Conservation (phyloP, 2,888 invertebrate species). For the Lamellibrachia satsuma region DNA sequence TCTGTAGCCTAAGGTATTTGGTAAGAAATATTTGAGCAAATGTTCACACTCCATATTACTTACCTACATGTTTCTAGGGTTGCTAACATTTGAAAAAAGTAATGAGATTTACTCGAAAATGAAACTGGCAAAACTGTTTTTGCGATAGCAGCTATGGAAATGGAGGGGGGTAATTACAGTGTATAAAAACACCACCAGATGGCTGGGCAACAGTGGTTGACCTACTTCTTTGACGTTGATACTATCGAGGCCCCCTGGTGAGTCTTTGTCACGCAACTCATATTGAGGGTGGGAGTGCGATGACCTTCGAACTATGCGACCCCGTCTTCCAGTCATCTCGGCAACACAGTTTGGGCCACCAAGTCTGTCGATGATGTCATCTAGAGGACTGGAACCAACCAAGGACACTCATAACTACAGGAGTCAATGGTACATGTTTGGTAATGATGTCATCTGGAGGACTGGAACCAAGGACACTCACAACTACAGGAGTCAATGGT, state of each 20-base stretch:
- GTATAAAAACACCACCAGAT: background rate
- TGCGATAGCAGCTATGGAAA: background rate
- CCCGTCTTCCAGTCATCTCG: slow-evolving; percentile 63
- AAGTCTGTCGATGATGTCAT: slow-evolving; percentile 61
- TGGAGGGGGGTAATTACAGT: background rate
- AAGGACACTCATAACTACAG: too few relatives aligned
- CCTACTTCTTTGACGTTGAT: slow-evolving; percentile 61
- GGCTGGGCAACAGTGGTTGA: background rate
- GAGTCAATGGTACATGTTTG: too few relatives aligned
- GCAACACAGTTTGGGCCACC: slow-evolving; percentile 60
- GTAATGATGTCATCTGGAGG: too few relatives aligned
- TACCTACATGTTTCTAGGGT: background rate
- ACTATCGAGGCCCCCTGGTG: slow-evolving; percentile 52
- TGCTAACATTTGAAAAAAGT: too few relatives aligned
- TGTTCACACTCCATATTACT: background rate
- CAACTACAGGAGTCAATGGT: too few relatives aligned
- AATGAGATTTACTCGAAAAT: too few relatives aligned
- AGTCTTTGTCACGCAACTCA: slow-evolving; percentile 51
- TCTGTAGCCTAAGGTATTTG: background rate
- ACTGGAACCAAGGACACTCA: too few relatives aligned
- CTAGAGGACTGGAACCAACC: slow-evolving; percentile 45
- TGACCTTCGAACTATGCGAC: slow-evolving; percentile 51
- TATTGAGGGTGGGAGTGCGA: slow-evolving; percentile 49
- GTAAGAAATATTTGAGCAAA: background rate
- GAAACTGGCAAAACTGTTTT: too few relatives aligned